These are phyloP conservation scores for Kryphioiulus occultus DNA, from an alignment of 2,888 invertebrate genomes.

Conservation along the genomic window DNA sequence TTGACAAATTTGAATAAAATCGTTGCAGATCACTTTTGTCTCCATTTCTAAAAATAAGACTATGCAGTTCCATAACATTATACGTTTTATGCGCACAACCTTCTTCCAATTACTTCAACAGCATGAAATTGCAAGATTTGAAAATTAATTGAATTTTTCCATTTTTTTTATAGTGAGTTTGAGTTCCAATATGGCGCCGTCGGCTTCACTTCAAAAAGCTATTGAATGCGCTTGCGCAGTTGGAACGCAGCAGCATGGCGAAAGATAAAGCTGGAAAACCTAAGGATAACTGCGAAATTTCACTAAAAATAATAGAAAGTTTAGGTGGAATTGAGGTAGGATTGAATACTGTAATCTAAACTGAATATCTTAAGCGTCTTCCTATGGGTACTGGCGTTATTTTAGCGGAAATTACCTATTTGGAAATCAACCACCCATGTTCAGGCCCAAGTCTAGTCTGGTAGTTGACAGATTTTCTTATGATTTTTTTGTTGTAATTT, in stretches of 20 bases:
- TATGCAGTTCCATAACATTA: too few species aligned
- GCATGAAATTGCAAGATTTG: too few species aligned
- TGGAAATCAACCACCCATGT: background rate
- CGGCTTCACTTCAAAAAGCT: background rate
- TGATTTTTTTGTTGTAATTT: background rate
- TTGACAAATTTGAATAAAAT: too few species aligned
- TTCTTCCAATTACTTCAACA: too few species aligned
- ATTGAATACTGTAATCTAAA: background rate
- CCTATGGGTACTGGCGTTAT: background rate
- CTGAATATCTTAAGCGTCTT: background rate
- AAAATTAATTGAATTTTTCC: too few species aligned
- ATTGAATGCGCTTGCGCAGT: background rate
- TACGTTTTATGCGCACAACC: too few species aligned
- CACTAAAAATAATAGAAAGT: background rate
- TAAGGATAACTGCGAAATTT: background rate
- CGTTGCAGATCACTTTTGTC: too few species aligned
- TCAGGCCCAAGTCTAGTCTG: background rate
- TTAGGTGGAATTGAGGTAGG: constrained; percentile 41
- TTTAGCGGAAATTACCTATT: background rate
- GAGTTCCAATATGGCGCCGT: background rate
- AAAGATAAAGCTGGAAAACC: background rate
- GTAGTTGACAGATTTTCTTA: background rate
- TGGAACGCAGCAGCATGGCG: constrained; percentile 12
- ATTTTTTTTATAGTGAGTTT: background rate
- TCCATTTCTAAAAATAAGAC: too few species aligned